Evolutionary conservation across 1,140 invertebrate species (phyloP), one percentile per base, ranked within the genome.

Genomic region (Apis laboriosa): DNA sequence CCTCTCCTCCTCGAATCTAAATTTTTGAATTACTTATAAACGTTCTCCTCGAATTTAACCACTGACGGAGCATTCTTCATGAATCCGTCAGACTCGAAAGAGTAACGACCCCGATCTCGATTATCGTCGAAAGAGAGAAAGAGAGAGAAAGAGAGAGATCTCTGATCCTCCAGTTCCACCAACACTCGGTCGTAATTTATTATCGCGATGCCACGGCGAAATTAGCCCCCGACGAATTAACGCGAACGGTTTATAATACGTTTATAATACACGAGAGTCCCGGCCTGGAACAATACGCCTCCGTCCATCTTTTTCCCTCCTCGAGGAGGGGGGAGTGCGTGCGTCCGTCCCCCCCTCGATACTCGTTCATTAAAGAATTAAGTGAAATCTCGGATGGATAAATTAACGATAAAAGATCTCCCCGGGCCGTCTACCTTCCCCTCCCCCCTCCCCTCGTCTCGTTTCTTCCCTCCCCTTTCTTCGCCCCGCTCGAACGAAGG

Each of bases 391-490:
- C 34, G 61, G 82, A 84, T 70, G 82, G 75, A 80, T 79, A 73
- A 84, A 84, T 83, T 80, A 84, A 80, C 82, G 82, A 84, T 79
- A 80, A 84, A 84, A 80, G 82, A 84, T 79, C 70, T 75, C 34
- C 21, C 34, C 34, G 34, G 61, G 55, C 53, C 53, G 70, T 34
- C 13, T 53, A 49, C 66, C 58, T 63, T 28, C 55, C 58, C 15
- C 19, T 34, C 34, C 34, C 34, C 3, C 3, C 34, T 34, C 19
- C 24, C 24, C 49, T 43, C n/a, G 5, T 2, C 66, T 58, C 56
- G 43, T 49, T 21, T n/a, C 21, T n/a, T 68, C 13, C 2, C 12
- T 49, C 43, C n/a, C n/a, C 19, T 2, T 49, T 24, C 3, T 9
- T 15, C 28, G n/a, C 34, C 61, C 21, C 9, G 56, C 9, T 49